Conservation (phyloP, 2,888 invertebrate genomes). For the Clepsis dumicolana region DNA sequence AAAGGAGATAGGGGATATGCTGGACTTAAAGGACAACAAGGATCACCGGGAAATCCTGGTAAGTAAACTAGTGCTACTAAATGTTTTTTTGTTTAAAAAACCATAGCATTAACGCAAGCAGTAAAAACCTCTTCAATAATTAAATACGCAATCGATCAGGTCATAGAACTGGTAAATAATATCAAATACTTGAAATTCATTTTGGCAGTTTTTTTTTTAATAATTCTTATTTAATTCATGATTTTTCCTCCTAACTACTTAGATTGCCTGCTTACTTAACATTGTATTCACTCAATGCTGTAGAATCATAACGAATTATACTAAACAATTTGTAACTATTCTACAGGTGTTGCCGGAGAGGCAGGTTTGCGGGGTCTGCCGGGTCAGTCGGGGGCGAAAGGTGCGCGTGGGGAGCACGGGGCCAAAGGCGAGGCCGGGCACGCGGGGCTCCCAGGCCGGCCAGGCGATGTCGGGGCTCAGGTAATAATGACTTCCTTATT, state of each 20-base stretch:
- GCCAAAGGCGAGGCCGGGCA: slow-evolving; percentile 91
- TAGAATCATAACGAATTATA: too few relatives aligned
- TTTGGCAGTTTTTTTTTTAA: too few relatives aligned
- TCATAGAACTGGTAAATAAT: too few relatives aligned
- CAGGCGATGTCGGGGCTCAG: slow-evolving; percentile 90
- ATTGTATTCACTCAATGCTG: too few relatives aligned
- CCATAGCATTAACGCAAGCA: too few relatives aligned
- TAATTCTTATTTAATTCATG: too few relatives aligned
- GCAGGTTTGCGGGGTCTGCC: slow-evolving; percentile 87
- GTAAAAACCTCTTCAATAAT: too few relatives aligned
- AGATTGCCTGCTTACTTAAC: too few relatives aligned
- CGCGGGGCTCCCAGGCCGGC: slow-evolving; percentile 91
- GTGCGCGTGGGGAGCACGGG: slow-evolving; percentile 91
- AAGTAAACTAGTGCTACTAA: slow-evolving; percentile 41
- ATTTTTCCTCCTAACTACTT: too few relatives aligned
- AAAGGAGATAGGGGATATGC: slow-evolving; percentile 91
- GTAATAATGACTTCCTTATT: slow-evolving; percentile 72
- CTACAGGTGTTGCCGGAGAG: slow-evolving; percentile 87
- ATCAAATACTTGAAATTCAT: too few relatives aligned
- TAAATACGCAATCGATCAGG: too few relatives aligned
- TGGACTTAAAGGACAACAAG: slow-evolving; percentile 91
- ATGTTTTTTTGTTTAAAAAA: too few relatives aligned
- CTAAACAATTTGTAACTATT: neutral
- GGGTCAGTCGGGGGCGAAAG: slow-evolving; percentile 90
- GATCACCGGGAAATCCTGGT: slow-evolving; percentile 87